Percentiles rank a stretch among this genome's conserved stretches.
phyloP scores from a whole-genome alignment of 2,797 vertebrate genomes.

The Pteronotus mesoamericanus region DNA sequence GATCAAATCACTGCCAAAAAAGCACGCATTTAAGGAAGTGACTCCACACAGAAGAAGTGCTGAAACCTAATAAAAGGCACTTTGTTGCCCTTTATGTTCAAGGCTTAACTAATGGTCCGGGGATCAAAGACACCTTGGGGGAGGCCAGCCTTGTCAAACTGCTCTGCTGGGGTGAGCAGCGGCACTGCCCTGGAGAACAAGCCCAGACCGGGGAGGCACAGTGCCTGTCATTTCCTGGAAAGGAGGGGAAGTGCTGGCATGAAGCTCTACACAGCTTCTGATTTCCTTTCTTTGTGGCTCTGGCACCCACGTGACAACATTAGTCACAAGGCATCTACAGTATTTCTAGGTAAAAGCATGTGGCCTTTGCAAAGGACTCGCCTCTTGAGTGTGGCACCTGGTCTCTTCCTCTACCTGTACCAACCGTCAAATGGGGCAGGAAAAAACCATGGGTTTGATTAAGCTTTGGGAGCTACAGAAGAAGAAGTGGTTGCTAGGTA shows the following conservation, averaged over 20 bases:
- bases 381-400: neutral
- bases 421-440: neutral
- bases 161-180: slow-evolving; percentile 42
- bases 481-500: neutral
- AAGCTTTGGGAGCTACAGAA: neutral
- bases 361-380: neutral
- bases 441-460: neutral
- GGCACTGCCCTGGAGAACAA: neutral
- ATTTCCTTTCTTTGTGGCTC: neutral
- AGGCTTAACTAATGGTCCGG: slow-evolving; percentile 52
- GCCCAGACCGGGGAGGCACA: neutral
- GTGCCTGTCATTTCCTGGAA: slow-evolving; percentile 21
- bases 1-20: slow-evolving; percentile 49
- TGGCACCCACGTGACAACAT: neutral
- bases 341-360: neutral
- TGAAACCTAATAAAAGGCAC: slow-evolving; percentile 62
- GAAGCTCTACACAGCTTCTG: neutral
- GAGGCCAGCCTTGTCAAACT: slow-evolving; percentile 57
- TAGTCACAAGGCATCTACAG: neutral
- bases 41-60: slow-evolving; percentile 55
- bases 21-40: slow-evolving; percentile 63
- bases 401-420: neutral
- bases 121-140: slow-evolving; percentile 66
- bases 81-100: slow-evolving; percentile 68
- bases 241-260: neutral